These are phyloP conservation scores for Apaloderma vittatum DNA, from an alignment of 2,113 vertebrate genomes.

Conservation along the genomic window DNA sequence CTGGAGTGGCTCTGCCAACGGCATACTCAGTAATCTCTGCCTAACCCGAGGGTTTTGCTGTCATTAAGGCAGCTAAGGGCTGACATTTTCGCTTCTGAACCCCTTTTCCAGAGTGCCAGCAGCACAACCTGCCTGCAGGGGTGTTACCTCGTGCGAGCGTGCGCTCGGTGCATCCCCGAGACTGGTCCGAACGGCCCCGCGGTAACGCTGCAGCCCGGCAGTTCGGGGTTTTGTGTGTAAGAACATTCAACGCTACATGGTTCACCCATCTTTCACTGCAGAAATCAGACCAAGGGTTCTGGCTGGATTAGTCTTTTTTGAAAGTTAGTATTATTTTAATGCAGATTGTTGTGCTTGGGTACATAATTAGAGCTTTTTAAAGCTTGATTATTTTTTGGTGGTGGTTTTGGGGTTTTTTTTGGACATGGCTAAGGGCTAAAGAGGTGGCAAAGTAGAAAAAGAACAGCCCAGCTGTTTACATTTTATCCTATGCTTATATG, in stretches of 20 bases:
- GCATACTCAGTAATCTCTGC: slow-evolving; percentile 39
- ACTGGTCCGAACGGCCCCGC: neutral
- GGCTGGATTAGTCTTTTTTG: neutral
- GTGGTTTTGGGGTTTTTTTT: neutral
- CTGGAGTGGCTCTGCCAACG: neutral
- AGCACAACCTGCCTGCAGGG: neutral
- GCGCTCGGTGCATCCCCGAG: neutral
- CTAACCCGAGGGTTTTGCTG: neutral
- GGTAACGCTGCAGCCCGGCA: neutral
- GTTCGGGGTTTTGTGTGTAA: neutral
- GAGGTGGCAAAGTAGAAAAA: neutral
- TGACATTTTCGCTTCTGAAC: neutral
- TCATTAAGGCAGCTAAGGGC: neutral
- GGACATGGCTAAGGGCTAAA: neutral
- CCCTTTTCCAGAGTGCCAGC: neutral
- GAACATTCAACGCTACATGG: fast-evolving
- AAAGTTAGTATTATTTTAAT: neutral
- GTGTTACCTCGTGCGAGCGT: fast-evolving
- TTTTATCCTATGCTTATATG: neutral
- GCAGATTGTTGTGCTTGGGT: neutral
- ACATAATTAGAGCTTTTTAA: neutral
- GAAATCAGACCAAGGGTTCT: neutral
- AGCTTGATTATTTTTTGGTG: neutral
- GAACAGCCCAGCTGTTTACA: neutral
- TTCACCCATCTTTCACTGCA: neutral